Evolutionary conservation across 2,888 invertebrate genomes (phyloP), one percentile per base, ranked within the genome.

Genomic region (Micropterix aruncella): DNA sequence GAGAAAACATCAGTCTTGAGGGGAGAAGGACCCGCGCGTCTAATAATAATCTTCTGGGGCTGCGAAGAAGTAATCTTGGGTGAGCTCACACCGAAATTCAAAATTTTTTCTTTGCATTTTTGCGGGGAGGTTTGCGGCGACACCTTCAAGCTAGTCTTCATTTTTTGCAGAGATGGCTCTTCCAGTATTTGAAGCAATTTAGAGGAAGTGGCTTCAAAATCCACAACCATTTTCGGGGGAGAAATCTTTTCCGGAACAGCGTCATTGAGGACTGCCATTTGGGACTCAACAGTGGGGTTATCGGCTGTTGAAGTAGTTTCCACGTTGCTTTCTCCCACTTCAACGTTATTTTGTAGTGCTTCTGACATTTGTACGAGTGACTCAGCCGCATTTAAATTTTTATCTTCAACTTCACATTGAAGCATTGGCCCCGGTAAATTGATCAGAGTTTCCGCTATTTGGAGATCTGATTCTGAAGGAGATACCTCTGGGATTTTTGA

Each of bases 141-240:
- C 50, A 16, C 59, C 52, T 52, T 62, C 54, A 57, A 5, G 56
- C 17, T 14, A 43, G 43, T 43, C 47, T 52, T 19, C 36, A 60
- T 50, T 55, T 61, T 66, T 14, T 62, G 60, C 48, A 60, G 55
- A 44, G 57, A 57, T 0, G 70, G 66, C 50, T 74, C 73, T 52
- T 75, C 74, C 49, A 77, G 58, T 45, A 77, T 73, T 56, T 75
- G 74, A 47, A 77, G 58, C 38, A 77, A 55, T 59, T 74, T 77
- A 1, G 75, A 71, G 2, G 73, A 65, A 3, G 66, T 60, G n/a
- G 63, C 62, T 44, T 65, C 66, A 45, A 59, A 60, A 48, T 60
- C 59, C n/a, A 27, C 52, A 55, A 53, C 60, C 5, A 27, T 5
- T 27, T 27, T 27, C 12, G 27, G 12, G 27, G 27, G 27, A 27